Base-by-base conservation (phyloP, 2,888 invertebrate species). In the Dendrolimus houi region DNA sequence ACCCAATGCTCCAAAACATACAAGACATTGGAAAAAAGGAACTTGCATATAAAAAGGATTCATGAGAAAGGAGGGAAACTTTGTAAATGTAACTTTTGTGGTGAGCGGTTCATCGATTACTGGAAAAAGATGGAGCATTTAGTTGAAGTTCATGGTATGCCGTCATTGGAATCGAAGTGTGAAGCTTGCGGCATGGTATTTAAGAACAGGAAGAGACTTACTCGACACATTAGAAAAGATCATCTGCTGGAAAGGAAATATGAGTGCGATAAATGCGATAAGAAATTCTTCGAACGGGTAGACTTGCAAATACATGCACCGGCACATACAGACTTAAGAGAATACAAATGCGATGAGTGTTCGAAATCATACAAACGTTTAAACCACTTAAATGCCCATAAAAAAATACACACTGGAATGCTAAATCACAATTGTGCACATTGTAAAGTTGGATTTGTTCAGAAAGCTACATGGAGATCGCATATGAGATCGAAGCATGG, bases 251-350 rank as follows among this genome's bases (percentile, higher is more conserved):
- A 83, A 54, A 68, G 77, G 10, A 60, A 66, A 0, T 77, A 79
- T n/a, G 76, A 75, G 56, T 87, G 87, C 56, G 59, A 70, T 0
- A 59, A 69, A 1, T 87, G 87, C 55, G 75, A 79, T 1, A 78
- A 77, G 63, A 72, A 66, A 10, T 87, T 85, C 55, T 81, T 75
- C 14, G 70, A 72, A 0, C 74, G 80, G 8, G 75, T 77, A 40
- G 75, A 73, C 13, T 63, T 85, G 47, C 80, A 79, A 55, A 76
- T 75, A 40, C 87, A 88, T 58, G 75, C 82, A 75, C 73, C 85
- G 8, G 87, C 79, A 41, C 91, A 91, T 60, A 82, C 85, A 0
- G 84, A 82, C 0, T 70, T 73, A 1, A 85, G 81, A 61, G 83
- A 84, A 3, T 87, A 77, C 55, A 71, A 80, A 9, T 85, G 85